Conservation (phyloP, 30 jellyfish, hydroid and myxozoan genomes). For the Nemopilema nomurai region DNA sequence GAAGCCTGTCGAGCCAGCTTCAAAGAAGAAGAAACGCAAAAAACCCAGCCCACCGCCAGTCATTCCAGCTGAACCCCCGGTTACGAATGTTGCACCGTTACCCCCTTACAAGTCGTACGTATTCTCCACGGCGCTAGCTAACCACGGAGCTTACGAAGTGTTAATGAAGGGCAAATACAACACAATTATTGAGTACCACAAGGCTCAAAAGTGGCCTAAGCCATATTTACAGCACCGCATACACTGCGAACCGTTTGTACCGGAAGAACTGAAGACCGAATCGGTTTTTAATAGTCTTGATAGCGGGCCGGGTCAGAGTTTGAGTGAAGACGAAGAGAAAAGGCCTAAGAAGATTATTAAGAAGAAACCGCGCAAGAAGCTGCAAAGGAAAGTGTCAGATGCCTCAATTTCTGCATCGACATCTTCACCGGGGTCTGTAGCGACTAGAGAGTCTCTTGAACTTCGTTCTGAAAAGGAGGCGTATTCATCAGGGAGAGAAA, state of each 20-base stretch:
- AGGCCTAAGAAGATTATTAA: conserved; percentile 18
- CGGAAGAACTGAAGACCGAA: conserved; percentile 58
- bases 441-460: conserved; percentile 14
- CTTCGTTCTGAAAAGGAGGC: conserved; percentile 43
- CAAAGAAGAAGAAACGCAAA: conserved; percentile 70
- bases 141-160: conserved; percentile 92
- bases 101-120: conserved; percentile 74
- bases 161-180: conserved; percentile 77
- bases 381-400: conserved; percentile 48
- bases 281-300: conserved; percentile 40
- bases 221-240: conserved; percentile 78
- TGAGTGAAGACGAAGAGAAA: conserved; percentile 51
- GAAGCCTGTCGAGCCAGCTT: conserved; percentile 27
- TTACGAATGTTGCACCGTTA: conserved; percentile 10
- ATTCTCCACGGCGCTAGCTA: conserved; percentile 95
- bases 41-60: conserved; percentile 52
- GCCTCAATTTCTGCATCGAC: conserved; percentile 55
- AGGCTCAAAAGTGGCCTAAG: conserved; percentile 86
- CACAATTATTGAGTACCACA: conserved; percentile 79
- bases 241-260: conserved; percentile 93
- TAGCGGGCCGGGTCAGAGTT: conserved; percentile 45
- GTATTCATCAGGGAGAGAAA: conserved; percentile 52
- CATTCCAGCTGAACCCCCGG: conserved; percentile 45
- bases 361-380: conserved; percentile 56
- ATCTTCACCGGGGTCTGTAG: conserved; percentile 49